Evolutionary conservation across 2,888 invertebrate species (phyloP), one percentile per base, ranked within the genome.

Genomic region (Drosophila affinis): DNA sequence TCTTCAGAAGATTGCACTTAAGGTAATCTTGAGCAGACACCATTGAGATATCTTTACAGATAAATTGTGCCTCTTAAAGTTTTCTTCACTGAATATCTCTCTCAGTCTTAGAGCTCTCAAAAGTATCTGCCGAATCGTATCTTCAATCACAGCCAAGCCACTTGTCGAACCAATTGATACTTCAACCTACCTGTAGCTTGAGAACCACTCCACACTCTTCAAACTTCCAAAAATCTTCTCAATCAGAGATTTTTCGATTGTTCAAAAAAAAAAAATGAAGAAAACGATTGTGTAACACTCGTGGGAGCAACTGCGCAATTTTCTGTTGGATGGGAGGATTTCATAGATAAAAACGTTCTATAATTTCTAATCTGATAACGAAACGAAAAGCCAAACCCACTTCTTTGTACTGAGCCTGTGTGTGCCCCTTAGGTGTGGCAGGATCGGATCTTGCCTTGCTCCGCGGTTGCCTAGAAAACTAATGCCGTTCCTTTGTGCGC

Each of bases 401-500:
- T 83, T 77, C 78, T 75, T 39, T 61, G 49, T 21, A 51, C 56
- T 53, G 58, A 60, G 67, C 55, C 72, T 55, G 39, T 17, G 47
- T 5, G 21, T 52, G 32, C 32, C 32, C 5, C 21, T 46, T 45
- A 52, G 46, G 17, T 46, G 72, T 53, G 56, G 17, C 47, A 58
- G 74, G 72, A 72, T 77, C 61, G 29, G 61, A 29, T 56, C 14
- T 32, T 52, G 59, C 57, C 64, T 72, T 55, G 55, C 55, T 72
- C 32, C 49, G 39, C 39, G 39, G 14, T 39, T 56, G 21, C 47
- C 24, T 53, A 70, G 69, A 68, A 79, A 79, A 78, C 75, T 82
- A 75, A 65, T 67, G 77, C 72, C 65, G 82, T 83, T 83, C 86
- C 81, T 83, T 65, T 64, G 58, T 80, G 76, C 73, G 80, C 90